Evolutionary conservation across 2,113 vertebrate species (phyloP).

Genomic region (Perca schrenkii): DNA sequence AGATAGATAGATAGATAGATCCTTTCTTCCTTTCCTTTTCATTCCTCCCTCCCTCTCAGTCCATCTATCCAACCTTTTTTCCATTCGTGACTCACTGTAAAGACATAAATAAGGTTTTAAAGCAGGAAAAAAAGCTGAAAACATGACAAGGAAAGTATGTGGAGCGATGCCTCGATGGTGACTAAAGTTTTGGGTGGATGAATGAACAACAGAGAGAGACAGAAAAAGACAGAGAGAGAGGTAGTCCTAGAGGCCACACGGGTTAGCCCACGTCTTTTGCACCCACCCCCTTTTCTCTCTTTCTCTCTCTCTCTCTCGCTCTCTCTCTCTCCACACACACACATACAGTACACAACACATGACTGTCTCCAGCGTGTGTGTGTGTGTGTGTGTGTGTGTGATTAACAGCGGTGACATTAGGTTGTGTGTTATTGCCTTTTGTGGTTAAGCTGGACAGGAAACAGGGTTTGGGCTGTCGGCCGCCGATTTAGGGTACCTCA

Average conservation of each 20-base stretch:
- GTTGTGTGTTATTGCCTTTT: constrained; percentile 81
- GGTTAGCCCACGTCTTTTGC: constrained; percentile 61
- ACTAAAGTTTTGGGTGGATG: constrained; percentile 73
- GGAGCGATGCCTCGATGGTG: constrained; percentile 73
- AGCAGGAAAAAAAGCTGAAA: constrained; percentile 44
- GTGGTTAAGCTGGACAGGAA: constrained; percentile 81
- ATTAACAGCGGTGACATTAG: constrained; percentile 71
- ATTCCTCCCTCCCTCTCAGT: not conserved
- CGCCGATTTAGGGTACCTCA: constrained; percentile 79
- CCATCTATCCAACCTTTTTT: constrained; percentile 29
- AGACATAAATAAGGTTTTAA: constrained; percentile 69
- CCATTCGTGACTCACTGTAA: constrained; percentile 72
- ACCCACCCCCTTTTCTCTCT: constrained; percentile 31
- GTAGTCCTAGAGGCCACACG: constrained; percentile 69
- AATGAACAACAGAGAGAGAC: constrained; percentile 25
- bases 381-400: constrained; percentile 59
- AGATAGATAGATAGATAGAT: not conserved
- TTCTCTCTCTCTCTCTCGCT: not conserved
- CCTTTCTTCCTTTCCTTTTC: not conserved
- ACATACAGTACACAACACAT: constrained; percentile 43
- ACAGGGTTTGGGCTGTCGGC: constrained; percentile 73
- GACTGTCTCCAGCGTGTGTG: constrained; percentile 61
- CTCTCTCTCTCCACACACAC: not conserved
- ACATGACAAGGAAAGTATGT: constrained; percentile 75
- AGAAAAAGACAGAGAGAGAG: constrained; percentile 52